Conservation (phyloP, 1,140 invertebrate species). For the Lasaia peninsularis region DNA sequence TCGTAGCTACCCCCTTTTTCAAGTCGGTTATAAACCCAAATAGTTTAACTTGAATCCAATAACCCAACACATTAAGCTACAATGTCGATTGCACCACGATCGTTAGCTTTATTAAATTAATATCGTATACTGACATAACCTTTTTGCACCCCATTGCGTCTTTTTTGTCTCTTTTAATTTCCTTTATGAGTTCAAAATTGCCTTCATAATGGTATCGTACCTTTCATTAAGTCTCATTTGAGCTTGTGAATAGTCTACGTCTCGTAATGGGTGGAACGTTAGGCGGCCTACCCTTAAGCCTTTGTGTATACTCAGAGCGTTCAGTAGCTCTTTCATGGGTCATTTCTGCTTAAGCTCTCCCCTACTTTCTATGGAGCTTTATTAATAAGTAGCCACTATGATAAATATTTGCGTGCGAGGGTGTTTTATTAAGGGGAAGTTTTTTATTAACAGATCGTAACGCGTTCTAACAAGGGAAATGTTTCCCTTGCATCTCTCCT, state of each 20-base stretch:
- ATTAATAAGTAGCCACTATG: slow-evolving; percentile 50
- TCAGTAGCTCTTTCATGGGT: slow-evolving; percentile 48
- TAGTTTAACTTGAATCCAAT: too few species aligned
- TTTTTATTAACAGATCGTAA: neutral
- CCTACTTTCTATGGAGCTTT: slow-evolving; percentile 43
- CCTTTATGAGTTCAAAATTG: slow-evolving; percentile 66
- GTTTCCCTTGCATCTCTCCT: too few species aligned
- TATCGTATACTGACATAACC: neutral
- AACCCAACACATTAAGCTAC: too few species aligned
- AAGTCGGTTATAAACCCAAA: too few species aligned
- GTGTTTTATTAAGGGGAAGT: neutral
- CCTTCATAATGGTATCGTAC: slow-evolving; percentile 67
- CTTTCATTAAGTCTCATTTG: slow-evolving; percentile 70
- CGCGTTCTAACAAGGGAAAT: too few species aligned
- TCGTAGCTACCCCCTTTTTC: too few species aligned
- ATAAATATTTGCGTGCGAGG: slow-evolving; percentile 33
- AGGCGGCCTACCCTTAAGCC: slow-evolving; percentile 55
- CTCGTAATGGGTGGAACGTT: slow-evolving; percentile 60
- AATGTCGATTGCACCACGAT: too few species aligned
- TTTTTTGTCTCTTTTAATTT: slow-evolving; percentile 68
- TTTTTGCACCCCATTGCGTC: slow-evolving; percentile 32
- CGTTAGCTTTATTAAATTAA: neutral
- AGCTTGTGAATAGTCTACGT: slow-evolving; percentile 57
- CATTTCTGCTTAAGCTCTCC: slow-evolving; percentile 41
- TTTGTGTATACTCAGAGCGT: slow-evolving; percentile 56